phyloP scores from a whole-genome alignment of 2,797 vertebrate species.

The Manis javanica region DNA sequence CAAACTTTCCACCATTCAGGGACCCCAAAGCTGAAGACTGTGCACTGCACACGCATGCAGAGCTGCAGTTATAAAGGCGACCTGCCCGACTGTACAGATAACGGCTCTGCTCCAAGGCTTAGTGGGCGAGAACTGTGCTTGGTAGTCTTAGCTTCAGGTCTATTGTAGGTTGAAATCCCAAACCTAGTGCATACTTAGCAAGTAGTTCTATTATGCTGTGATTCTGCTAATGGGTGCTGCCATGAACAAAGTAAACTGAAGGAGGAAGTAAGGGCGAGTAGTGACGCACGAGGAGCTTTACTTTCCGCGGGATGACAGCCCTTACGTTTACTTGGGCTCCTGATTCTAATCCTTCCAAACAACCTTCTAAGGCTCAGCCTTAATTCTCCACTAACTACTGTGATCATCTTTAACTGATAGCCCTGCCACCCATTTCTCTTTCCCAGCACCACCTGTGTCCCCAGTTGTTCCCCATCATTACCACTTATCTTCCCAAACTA shows the following conservation, averaged over 20 bases:
- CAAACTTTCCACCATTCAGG: constrained; percentile 77
- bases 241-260: constrained; percentile 57
- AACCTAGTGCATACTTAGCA: background rate
- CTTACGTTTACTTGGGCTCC: background rate
- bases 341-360: constrained; percentile 45
- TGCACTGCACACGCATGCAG: constrained; percentile 62
- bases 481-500: background rate
- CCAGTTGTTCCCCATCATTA: background rate
- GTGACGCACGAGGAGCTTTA: constrained; percentile 2
- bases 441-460: background rate
- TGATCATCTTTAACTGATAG: background rate
- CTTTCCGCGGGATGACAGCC: background rate
- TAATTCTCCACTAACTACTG: background rate
- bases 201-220: constrained; percentile 21
- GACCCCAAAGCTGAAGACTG: constrained; percentile 3
- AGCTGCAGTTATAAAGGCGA: constrained; percentile 55
- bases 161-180: constrained; percentile 50
- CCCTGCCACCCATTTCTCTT: background rate
- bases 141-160: constrained; percentile 63
- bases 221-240: constrained; percentile 49
- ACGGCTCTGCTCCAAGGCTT: background rate
- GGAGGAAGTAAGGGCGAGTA: constrained; percentile 56
- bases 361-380: background rate
- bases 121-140: constrained; percentile 13
- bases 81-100: constrained; percentile 66